These are phyloP conservation scores for Dynastes maya DNA, from an alignment of 2,888 invertebrate genomes.

Conservation along the genomic window DNA sequence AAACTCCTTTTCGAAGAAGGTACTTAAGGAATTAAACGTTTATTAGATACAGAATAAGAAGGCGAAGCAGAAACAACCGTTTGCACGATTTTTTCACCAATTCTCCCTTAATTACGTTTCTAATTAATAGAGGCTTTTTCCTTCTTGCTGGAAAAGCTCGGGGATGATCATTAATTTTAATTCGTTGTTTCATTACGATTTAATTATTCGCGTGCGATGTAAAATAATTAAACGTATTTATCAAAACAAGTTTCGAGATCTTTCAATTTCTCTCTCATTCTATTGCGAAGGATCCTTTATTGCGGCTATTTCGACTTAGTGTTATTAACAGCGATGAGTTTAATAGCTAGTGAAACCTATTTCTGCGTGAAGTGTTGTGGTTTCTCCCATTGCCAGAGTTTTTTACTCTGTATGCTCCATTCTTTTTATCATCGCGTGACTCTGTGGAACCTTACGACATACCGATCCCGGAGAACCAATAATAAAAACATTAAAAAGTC, in stretches of 20 bases:
- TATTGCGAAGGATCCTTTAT: neutral
- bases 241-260: conserved; percentile 27
- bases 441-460: too few relatives aligned
- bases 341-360: too few relatives aligned
- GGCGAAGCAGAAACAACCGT: neutral
- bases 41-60: neutral
- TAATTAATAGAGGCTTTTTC: conserved; percentile 45
- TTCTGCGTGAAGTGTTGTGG: too few relatives aligned
- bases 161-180: conserved; percentile 47
- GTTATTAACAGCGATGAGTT: too few relatives aligned
- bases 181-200: conserved; percentile 49
- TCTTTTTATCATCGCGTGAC: too few relatives aligned
- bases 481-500: too few relatives aligned
- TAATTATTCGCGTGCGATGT: conserved; percentile 42
- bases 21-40: neutral
- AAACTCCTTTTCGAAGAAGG: neutral
- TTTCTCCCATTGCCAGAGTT: too few relatives aligned
- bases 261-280: conserved; percentile 1
- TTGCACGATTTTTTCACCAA: conserved; percentile 6
- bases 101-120: conserved; percentile 38
- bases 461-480: too few relatives aligned
- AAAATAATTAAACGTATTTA: conserved; percentile 48
- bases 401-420: too few relatives aligned
- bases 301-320: too few relatives aligned
- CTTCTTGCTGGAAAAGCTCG: neutral